A percentile compares a stretch with the other conserved stretches of the same genome.
phyloP scores from a whole-genome alignment of 2,888 invertebrate species.

The Onthophagus sagittarius region DNA sequence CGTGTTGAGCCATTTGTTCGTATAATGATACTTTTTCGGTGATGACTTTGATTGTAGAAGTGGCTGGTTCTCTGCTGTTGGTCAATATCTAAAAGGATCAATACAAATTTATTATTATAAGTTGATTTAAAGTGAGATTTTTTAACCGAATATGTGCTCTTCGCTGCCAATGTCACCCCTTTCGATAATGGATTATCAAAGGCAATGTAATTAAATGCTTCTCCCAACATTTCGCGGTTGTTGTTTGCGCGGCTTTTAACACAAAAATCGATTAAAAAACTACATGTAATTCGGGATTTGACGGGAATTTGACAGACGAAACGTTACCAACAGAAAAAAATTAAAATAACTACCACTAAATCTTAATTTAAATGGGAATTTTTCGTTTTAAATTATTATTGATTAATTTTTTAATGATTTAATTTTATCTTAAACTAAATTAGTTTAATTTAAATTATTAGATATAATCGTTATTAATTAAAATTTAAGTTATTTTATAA shows the following conservation, averaged over 20 bases:
- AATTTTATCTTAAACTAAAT: background rate
- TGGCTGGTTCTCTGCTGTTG: conserved; percentile 9
- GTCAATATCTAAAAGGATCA: conserved; percentile 16
- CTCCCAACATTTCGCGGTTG: conserved; percentile 31
- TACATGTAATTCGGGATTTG: background rate
- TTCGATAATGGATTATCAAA: conserved; percentile 48
- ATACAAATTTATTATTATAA: background rate
- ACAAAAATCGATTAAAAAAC: background rate
- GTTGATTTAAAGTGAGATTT: background rate
- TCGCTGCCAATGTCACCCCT: conserved; percentile 34
- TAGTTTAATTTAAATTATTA: too few species aligned
- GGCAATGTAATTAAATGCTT: conserved; percentile 46
- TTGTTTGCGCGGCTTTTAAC: background rate
- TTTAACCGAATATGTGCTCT: conserved; percentile 28
- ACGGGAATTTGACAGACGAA: background rate
- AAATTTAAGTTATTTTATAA: too few species aligned
- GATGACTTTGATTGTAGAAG: conserved; percentile 41
- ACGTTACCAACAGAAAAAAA: background rate
- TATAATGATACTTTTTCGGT: conserved; percentile 55
- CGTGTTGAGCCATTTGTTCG: conserved; percentile 59
- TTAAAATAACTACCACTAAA: background rate
- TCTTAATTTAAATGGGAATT: background rate
- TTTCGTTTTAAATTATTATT: background rate
- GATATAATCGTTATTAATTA: too few species aligned
- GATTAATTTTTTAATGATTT: background rate